Base-by-base conservation (phyloP, 1,140 invertebrate genomes). In the Maniola jurtina region DNA sequence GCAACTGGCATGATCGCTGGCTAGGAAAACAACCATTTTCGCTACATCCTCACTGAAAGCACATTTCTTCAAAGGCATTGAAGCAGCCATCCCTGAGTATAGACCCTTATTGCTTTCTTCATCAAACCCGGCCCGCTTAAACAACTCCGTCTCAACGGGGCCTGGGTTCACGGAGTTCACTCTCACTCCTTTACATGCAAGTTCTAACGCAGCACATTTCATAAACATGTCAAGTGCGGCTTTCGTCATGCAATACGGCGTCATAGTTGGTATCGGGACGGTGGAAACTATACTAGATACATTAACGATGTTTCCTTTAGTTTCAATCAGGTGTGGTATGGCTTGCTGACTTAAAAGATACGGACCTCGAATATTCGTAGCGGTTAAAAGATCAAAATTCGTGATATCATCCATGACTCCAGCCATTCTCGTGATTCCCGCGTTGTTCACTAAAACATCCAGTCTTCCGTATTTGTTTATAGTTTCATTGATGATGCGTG, bases 201-300 rank as follows among this genome's bases (percentile, higher is more conserved):
- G 77, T 80, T 96, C 94, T 71, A 96, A 89, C 14, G 94, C 94
- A 5, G 91, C 72, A 63, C 94, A 95, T 75, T 94, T 92, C 2
- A 96, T 97, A 40, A 97, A 92, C 80, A 96, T 96, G 83, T 97
- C 95, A 6, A 97, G 64, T 16, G 95, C 95, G 54, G 95, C 91
- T 91, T 97, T 97, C 6, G 95, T 96, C 91, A 96, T 95, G 74
- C 94, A 94, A 75, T 97, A 97, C 0, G 95, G 91, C 56, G 93
- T 86, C 66, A 93, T 87, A 55, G 86, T 83, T 25, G 93, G 87
- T 67, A 94, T 92, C 1, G 95, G 91, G 84, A 94, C 83, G 0
- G 65, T 77, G 11, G 95, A 95, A 71, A 92, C 92, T 4, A 97
- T 93, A 81, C 95, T 96, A 1, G 95, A 96, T 2, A 97, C 93